Conservation (phyloP, 2,888 invertebrate genomes). For the Cetonia aurata region DNA sequence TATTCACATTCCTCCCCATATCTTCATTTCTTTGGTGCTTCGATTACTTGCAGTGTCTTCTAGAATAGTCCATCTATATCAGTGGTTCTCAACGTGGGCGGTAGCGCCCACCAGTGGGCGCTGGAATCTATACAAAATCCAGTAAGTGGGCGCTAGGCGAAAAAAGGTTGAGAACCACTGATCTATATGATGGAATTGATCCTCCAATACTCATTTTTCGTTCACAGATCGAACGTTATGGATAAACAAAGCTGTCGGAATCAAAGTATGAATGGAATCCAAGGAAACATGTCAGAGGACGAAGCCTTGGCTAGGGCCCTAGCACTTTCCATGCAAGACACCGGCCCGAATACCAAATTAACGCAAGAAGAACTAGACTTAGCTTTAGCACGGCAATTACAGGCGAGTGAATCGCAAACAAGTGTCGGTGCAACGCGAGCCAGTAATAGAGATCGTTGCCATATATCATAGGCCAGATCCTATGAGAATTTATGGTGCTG, state of each 20-base stretch:
- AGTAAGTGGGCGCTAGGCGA: no score
- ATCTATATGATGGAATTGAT: no score
- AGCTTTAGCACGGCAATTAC: constrained; percentile 69
- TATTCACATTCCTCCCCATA: no score
- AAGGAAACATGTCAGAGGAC: constrained; percentile 77
- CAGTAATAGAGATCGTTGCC: constrained; percentile 63
- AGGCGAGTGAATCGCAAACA: constrained; percentile 55
- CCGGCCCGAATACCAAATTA: constrained; percentile 59
- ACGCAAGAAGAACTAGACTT: constrained; percentile 65
- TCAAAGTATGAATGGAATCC: constrained; percentile 48
- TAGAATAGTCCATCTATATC: no score
- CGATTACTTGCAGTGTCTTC: no score
- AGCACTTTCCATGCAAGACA: constrained; percentile 79
- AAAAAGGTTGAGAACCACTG: no score
- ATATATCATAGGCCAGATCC: constrained; percentile 62
- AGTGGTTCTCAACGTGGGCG: no score
- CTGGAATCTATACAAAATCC: no score
- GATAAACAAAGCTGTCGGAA: constrained; percentile 62
- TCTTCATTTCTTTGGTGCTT: no score
- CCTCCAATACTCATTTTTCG: background rate
- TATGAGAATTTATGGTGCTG: background rate
- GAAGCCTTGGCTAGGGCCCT: constrained; percentile 91
- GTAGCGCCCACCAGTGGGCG: no score
- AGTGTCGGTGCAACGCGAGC: constrained; percentile 54
- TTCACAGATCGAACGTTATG: background rate